phyloP scores from a whole-genome alignment of 2,113 vertebrate genomes.

The Antidorcas marsupialis region DNA sequence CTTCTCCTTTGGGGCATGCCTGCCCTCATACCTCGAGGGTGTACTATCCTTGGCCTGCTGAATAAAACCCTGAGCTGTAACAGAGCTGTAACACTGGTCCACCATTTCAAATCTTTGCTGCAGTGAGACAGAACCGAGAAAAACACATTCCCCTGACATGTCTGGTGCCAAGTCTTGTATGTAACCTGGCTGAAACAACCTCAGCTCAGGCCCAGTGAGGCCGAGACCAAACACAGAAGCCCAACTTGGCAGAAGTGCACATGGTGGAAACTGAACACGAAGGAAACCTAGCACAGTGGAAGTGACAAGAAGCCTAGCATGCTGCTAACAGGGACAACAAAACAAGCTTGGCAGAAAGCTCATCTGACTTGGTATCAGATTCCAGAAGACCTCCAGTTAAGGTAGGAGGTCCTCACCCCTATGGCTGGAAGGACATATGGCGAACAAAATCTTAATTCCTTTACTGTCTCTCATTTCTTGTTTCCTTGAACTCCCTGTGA shows the following conservation, averaged over 20 bases:
- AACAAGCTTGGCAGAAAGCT: not conserved
- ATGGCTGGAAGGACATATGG: not conserved
- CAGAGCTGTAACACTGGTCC: not conserved
- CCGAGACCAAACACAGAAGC: not conserved
- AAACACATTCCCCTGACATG: not conserved
- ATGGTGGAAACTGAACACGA: not conserved
- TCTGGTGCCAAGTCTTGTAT: not conserved
- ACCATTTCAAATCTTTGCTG: not conserved
- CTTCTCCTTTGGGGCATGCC: not conserved
- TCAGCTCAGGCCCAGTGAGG: not conserved
- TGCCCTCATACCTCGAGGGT: rapidly evolving
- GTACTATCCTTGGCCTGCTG: not conserved
- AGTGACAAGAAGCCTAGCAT: not conserved
- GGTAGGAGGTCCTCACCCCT: not conserved
- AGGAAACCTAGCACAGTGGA: not conserved
- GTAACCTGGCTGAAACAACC: not conserved
- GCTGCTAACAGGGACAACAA: not conserved
- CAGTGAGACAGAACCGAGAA: not conserved
- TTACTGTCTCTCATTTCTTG: not conserved
- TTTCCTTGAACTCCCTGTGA: not conserved
- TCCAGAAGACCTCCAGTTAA: not conserved
- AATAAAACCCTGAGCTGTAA: not conserved
- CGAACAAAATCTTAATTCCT: not conserved
- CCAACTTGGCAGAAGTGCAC: not conserved
- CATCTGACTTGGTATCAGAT: not conserved